A percentile compares a stretch with the other conserved stretches of the same genome.
phyloP scores from a whole-genome alignment of 2,888 invertebrate genomes.

The Agrotis clavis region DNA sequence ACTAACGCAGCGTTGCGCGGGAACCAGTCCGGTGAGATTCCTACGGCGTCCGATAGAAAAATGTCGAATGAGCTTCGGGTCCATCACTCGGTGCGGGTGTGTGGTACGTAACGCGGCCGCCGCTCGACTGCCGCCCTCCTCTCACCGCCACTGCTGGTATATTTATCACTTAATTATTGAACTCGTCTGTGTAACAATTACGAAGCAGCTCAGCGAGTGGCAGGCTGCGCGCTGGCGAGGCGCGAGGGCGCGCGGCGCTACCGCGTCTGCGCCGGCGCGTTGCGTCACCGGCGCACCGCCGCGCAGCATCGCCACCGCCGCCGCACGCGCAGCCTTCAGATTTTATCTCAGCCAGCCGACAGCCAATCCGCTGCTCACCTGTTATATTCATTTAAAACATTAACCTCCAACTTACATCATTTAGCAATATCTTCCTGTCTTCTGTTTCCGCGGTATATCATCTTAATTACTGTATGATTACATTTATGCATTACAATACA shows the following conservation, averaged over 20 bases:
- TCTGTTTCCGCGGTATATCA: constrained; percentile 79
- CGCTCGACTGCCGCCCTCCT: constrained; percentile 89
- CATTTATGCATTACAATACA: constrained; percentile 27
- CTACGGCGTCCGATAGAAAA: constrained; percentile 92
- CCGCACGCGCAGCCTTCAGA: constrained; percentile 83
- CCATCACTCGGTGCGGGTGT: constrained; percentile 87
- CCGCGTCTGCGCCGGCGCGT: constrained; percentile 84
- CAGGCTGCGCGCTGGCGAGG: constrained; percentile 76
- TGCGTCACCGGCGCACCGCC: constrained; percentile 84
- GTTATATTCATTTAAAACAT: constrained; percentile 81
- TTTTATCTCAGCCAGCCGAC: constrained; percentile 79
- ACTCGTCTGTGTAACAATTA: constrained; percentile 90
- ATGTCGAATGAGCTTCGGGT: constrained; percentile 89
- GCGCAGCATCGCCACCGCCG: constrained; percentile 62
- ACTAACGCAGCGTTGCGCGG: constrained; percentile 90
- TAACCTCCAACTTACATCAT: constrained; percentile 84
- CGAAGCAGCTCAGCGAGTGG: constrained; percentile 81
- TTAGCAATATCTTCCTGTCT: constrained; percentile 81
- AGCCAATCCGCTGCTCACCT: constrained; percentile 80
- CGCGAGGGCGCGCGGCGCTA: constrained; percentile 84
- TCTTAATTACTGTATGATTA: constrained; percentile 51
- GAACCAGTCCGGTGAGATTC: constrained; percentile 93
- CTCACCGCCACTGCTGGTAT: constrained; percentile 86
- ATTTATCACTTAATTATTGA: constrained; percentile 91
- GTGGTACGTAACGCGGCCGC: constrained; percentile 87